These are phyloP conservation scores for Pseudopleuronectes americanus DNA, from an alignment of 2,797 vertebrate genomes.

Conservation along the genomic window DNA sequence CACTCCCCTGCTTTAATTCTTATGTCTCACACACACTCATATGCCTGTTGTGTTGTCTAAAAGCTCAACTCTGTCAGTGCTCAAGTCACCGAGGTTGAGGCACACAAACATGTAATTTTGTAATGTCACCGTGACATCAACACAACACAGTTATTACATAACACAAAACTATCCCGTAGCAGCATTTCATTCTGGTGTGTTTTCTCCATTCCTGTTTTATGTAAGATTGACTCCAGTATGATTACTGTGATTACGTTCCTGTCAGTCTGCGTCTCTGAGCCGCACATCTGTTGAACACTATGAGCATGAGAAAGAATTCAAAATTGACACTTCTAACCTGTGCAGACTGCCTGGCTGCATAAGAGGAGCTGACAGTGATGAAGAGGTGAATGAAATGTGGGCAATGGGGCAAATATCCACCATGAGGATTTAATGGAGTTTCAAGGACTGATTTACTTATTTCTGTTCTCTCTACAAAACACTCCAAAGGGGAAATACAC, in stretches of 20 bases:
- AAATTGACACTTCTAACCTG: conserved; percentile 73
- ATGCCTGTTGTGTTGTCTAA: conserved; percentile 11
- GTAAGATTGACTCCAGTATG: no score
- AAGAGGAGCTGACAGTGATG: conserved; percentile 9
- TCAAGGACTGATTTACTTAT: not conserved
- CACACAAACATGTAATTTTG: no score
- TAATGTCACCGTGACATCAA: no score
- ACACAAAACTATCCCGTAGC: no score
- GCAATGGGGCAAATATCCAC: not conserved
- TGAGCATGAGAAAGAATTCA: conserved; percentile 61
- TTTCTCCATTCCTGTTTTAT: no score
- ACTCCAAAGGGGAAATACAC: no score
- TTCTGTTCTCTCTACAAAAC: no score
- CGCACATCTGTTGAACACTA: conserved; percentile 61
- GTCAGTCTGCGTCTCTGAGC: conserved; percentile 1
- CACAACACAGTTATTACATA: no score
- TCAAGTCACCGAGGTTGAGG: no score
- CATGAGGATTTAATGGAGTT: not conserved
- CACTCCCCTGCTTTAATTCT: not conserved
- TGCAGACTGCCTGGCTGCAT: conserved; percentile 26
- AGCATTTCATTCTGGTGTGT: no score
- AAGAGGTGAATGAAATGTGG: not conserved
- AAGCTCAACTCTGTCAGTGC: conserved; percentile 2
- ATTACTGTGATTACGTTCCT: no score
- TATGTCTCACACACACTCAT: no score